These are phyloP conservation scores for Penaeus monodon DNA, from an alignment of 2,888 invertebrate species.

Conservation along the genomic window DNA sequence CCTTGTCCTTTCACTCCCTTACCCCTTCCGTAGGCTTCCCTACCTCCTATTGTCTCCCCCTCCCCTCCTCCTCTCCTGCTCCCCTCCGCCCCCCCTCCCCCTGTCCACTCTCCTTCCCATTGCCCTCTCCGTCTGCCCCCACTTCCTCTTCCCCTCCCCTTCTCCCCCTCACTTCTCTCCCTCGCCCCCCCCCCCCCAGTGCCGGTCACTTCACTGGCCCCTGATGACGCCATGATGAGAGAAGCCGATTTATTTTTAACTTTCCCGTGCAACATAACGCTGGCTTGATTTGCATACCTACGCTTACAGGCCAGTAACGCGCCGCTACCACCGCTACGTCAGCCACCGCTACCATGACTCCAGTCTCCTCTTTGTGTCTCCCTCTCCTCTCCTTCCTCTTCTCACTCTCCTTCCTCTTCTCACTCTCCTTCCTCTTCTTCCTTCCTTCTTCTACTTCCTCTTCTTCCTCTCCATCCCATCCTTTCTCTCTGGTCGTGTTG, in stretches of 20 bases:
- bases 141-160: neutral
- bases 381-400: neutral
- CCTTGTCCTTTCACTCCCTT: neutral
- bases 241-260: too few relatives aligned
- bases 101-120: neutral
- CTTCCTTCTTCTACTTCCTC: neutral
- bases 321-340: too few relatives aligned
- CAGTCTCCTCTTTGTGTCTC: neutral
- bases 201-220: neutral
- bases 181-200: neutral
- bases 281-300: too few relatives aligned
- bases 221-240: too few relatives aligned
- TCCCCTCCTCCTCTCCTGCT: neutral
- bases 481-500: neutral
- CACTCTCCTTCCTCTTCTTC: neutral
- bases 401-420: neutral
- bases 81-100: neutral
- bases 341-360: too few relatives aligned
- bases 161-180: neutral
- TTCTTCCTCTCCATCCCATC: neutral
- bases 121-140: neutral
- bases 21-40: neutral
- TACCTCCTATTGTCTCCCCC: neutral
- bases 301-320: too few relatives aligned
- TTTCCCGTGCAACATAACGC: too few relatives aligned